Base-by-base conservation (phyloP, 2,113 vertebrate species). In the Phoxinus phoxinus region DNA sequence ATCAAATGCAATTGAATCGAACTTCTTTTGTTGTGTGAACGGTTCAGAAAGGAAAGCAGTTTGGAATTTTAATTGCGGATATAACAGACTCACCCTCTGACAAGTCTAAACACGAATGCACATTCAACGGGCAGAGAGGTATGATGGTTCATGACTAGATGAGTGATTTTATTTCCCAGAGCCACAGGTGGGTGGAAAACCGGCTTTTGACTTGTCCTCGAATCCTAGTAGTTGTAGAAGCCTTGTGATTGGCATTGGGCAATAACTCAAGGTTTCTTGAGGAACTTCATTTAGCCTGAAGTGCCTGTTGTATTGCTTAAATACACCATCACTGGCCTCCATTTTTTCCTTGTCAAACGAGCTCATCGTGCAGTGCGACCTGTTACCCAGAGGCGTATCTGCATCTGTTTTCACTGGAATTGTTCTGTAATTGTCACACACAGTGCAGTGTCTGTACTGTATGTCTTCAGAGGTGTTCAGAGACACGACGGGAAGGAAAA, bases 61-160 rank as follows among this genome's bases (percentile, higher is more conserved):
- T 41, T 83, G 76, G 46, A 85, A 44, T 35, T 35, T 19, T 37
- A 78, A 85, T 30, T 56, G 23, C 23, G n/a, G 48, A 61, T 72
- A 58, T 30, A 85, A 78, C 74, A 85, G 74, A 37, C 81, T 78
- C 48, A 72, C 61, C 76, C 76, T 85, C 13, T 71, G 53, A 85
- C 84, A 71, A 32, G 84, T 48, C 65, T 59, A 58, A 72, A 85
- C 84, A 46, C 10, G 84, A 56, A 51, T 19, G 44, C 23, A 10
- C 63, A 78, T 67, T 81, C 61, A 67, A 44, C 17, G 44, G 41
- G 59, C 27, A 82, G 30, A 69, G 44, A 48, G 13, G 48, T 56
- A 83, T 81, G 80, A 81, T 51, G 17, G 25, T 81, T 23, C 17
- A 53, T 81, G 44, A 81, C 80, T 58, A 83, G 23, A 72, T 83